These are phyloP conservation scores for Andrena camellia DNA, from an alignment of 2,888 invertebrate genomes.

Conservation along the genomic window DNA sequence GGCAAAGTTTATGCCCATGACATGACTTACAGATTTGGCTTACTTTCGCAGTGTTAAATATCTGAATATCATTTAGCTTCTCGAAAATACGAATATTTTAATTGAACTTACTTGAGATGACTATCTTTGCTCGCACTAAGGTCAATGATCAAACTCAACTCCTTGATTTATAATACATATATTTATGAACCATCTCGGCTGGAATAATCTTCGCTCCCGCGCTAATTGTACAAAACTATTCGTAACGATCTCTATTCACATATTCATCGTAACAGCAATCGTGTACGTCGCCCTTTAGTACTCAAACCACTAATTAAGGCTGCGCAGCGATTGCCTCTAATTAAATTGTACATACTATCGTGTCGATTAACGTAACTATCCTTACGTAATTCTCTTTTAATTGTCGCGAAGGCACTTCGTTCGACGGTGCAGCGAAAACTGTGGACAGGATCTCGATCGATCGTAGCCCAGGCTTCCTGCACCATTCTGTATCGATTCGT, in stretches of 20 bases:
- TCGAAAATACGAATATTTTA: too few relatives aligned
- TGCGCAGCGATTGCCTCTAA: slow-evolving; percentile 24
- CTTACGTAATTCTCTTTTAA: slow-evolving; percentile 59
- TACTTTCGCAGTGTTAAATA: slow-evolving; percentile 29
- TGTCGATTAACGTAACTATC: slow-evolving; percentile 28
- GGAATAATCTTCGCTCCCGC: slow-evolving; percentile 42
- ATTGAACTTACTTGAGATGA: too few relatives aligned
- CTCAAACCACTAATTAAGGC: slow-evolving; percentile 6
- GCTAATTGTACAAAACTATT: slow-evolving; percentile 60
- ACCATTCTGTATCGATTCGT: background rate
- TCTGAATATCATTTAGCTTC: background rate
- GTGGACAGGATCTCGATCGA: background rate
- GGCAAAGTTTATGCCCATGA: slow-evolving; percentile 84
- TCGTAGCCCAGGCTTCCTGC: slow-evolving; percentile 8
- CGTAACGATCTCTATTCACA: slow-evolving; percentile 67
- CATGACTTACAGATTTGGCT: slow-evolving; percentile 85
- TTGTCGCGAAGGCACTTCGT: slow-evolving; percentile 45
- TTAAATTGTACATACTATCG: slow-evolving; percentile 57
- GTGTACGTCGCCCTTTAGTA: background rate
- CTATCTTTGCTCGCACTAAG: too few relatives aligned
- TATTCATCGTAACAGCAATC: slow-evolving; percentile 45
- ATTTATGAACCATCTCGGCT: slow-evolving; percentile 54
- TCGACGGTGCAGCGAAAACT: background rate
- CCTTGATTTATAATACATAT: slow-evolving; percentile 55
- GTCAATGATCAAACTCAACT: background rate